These are phyloP conservation scores for Apostichopus californicus DNA, from an alignment of 35 echinoderm and acorn worm genomes.

Conservation along the genomic window DNA sequence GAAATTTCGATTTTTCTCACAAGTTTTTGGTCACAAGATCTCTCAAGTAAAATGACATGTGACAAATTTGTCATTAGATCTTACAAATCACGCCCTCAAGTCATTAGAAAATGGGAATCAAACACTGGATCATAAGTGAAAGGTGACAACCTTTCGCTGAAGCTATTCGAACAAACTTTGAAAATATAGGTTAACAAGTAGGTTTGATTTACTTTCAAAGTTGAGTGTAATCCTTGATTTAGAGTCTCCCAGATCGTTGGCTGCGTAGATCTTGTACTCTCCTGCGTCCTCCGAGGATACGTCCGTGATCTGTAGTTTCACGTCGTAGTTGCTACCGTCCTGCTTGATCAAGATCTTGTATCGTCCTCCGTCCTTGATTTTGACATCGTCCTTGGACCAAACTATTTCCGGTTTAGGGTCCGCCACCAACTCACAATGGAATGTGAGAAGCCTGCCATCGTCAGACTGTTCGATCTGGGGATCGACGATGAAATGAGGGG, in stretches of 20 bases:
- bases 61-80: too few relatives aligned
- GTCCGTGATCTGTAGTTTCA: conserved; percentile 70
- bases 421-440: conserved; percentile 83
- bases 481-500: conserved; percentile 80
- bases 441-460: conserved; percentile 76
- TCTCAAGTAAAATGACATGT: too few relatives aligned
- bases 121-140: too few relatives aligned
- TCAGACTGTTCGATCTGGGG: conserved; percentile 84
- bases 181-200: too few relatives aligned
- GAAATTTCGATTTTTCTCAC: too few relatives aligned
- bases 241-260: conserved; percentile 83
- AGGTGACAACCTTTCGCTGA: too few relatives aligned
- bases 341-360: conserved; percentile 72
- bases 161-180: too few relatives aligned
- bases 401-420: conserved; percentile 79
- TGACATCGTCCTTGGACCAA: conserved; percentile 75
- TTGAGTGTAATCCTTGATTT: conserved; percentile 94
- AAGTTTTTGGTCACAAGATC: too few relatives aligned
- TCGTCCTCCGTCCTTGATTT: conserved; percentile 63
- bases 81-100: too few relatives aligned
- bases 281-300: conserved; percentile 75
- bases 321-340: conserved; percentile 55
- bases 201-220: conserved; percentile 81
- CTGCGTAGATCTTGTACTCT: conserved; percentile 81
- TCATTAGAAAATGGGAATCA: too few relatives aligned